phyloP scores from a whole-genome alignment of 2,113 vertebrate species.

The Petaurus breviceps region DNA sequence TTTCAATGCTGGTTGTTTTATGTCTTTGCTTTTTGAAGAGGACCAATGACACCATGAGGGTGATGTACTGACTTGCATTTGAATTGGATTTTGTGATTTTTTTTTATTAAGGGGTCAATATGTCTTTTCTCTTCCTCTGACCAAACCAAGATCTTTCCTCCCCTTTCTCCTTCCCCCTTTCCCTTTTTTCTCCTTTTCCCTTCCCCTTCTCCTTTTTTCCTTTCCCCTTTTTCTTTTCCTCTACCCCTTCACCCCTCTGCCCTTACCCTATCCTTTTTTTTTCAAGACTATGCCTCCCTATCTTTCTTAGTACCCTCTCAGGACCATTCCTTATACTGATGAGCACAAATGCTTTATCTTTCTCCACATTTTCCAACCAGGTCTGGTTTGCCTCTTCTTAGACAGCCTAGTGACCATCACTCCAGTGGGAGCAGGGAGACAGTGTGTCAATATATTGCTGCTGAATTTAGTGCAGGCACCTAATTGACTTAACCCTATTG shows the following conservation, averaged over 20 bases:
- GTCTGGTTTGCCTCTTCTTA: not conserved
- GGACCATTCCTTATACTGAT: not conserved
- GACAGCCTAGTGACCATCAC: not conserved
- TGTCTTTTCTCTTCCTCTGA: not conserved
- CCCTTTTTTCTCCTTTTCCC: not conserved
- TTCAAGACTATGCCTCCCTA: not conserved
- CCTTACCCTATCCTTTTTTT: not conserved
- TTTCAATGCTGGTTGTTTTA: not conserved
- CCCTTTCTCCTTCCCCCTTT: not conserved
- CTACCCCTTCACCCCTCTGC: not conserved
- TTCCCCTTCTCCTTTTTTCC: not conserved
- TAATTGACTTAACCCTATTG: not conserved
- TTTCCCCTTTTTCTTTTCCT: not conserved
- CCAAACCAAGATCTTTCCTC: not conserved
- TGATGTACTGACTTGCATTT: not conserved
- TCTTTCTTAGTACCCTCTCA: not conserved
- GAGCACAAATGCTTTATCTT: not conserved
- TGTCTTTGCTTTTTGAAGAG: not conserved
- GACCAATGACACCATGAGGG: not conserved
- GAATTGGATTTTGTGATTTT: not conserved
- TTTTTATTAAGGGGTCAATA: not conserved
- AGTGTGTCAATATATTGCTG: not conserved
- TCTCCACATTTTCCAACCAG: not conserved
- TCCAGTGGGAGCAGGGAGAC: not conserved
- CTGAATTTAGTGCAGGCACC: not conserved